phyloP scores from a whole-genome alignment of 2,797 vertebrate species.

The Podarcis siculus region DNA sequence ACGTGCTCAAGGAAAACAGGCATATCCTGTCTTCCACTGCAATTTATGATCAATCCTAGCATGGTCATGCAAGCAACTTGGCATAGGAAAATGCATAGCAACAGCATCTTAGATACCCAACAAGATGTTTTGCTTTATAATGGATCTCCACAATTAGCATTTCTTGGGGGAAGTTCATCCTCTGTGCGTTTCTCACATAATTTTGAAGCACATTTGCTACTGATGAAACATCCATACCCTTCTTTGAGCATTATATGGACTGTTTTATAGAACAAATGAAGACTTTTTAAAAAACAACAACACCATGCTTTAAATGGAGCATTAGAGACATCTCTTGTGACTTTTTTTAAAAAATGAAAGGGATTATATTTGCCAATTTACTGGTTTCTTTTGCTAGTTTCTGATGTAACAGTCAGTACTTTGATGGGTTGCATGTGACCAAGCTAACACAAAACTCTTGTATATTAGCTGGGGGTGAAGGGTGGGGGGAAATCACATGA shows the following conservation, averaged over 20 bases:
- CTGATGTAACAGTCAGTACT: slow-evolving; percentile 10
- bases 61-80: not conserved
- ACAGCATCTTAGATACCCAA: not conserved
- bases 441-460: not conserved
- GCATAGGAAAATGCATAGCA: not conserved
- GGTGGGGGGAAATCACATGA: not conserved
- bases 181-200: slow-evolving; percentile 12
- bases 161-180: slow-evolving; percentile 15
- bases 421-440: not conserved
- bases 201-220: slow-evolving; percentile 49
- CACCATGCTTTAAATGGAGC: slow-evolving; percentile 48
- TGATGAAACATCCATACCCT: slow-evolving; percentile 45
- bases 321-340: slow-evolving; percentile 35
- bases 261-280: slow-evolving; percentile 49
- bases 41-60: not conserved
- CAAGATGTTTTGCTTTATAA: not conserved
- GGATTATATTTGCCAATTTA: not conserved
- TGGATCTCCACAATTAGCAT: not conserved
- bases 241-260: slow-evolving; percentile 26
- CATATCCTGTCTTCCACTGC: not conserved
- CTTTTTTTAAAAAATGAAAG: not conserved
- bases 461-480: not conserved
- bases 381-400: slow-evolving; percentile 35
- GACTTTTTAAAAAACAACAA: slow-evolving; percentile 35
- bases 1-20: not conserved